phyloP scores from a whole-genome alignment of 2,797 vertebrate genomes.

The Tachyglossus aculeatus region DNA sequence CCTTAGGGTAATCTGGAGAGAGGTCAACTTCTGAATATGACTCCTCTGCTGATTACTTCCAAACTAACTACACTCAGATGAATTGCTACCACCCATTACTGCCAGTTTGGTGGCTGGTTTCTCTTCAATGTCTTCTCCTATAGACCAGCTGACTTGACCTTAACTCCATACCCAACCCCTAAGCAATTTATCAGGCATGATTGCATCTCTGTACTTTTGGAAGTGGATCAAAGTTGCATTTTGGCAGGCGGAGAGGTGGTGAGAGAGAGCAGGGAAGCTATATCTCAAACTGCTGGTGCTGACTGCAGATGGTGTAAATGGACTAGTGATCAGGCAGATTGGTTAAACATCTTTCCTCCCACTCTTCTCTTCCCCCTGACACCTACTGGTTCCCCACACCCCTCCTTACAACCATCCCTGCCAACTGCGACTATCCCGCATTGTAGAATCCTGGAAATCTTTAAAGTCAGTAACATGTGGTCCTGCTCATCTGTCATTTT shows the following conservation, averaged over 20 bases:
- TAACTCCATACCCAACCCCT: background rate
- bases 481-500: constrained; percentile 53
- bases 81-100: too few species aligned
- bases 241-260: background rate
- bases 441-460: constrained; percentile 35
- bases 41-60: too few species aligned
- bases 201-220: background rate
- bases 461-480: background rate
- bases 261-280: background rate
- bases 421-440: background rate
- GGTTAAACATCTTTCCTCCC: background rate
- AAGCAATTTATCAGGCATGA: background rate
- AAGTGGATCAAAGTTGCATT: background rate
- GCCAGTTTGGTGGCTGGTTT: too few species aligned
- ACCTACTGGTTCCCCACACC: background rate
- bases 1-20: too few species aligned
- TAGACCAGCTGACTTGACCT: background rate
- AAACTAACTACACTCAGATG: too few species aligned
- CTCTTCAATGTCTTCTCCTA: too few species aligned
- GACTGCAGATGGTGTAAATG: background rate
- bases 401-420: background rate
- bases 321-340: background rate
- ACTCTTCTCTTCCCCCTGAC: background rate
- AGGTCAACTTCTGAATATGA: too few species aligned
- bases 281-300: background rate